Evolutionary conservation across 2,797 vertebrate genomes (phyloP).

Genomic region (Rhadinocentrus ornatus): DNA sequence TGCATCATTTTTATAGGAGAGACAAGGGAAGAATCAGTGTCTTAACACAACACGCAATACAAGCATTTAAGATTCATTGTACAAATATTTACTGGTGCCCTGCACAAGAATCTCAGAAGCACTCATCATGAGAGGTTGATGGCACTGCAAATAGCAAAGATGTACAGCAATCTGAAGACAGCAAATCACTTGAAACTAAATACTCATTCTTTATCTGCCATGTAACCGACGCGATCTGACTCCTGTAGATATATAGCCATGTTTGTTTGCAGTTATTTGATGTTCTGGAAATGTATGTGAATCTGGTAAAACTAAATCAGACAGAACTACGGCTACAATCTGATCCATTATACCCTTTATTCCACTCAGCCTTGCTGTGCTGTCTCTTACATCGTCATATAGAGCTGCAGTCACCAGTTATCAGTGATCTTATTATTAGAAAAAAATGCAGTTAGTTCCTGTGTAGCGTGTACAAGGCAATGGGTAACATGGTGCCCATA

Average conservation of each 20-base stretch:
- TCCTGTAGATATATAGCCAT: not conserved
- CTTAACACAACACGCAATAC: slow-evolving; percentile 37
- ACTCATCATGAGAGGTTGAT: slow-evolving; percentile 12
- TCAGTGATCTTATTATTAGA: slow-evolving; percentile 2
- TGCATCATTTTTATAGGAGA: slow-evolving; percentile 51
- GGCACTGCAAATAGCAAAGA: slow-evolving; percentile 20
- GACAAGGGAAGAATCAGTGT: slow-evolving; percentile 29
- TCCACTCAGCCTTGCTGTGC: too few relatives aligned
- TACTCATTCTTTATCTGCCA: slow-evolving; percentile 1
- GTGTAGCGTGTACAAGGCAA: not conserved
- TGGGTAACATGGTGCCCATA: slow-evolving; percentile 8
- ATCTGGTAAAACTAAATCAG: slow-evolving; percentile 12
- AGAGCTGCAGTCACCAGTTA: not conserved
- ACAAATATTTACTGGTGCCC: slow-evolving; percentile 4
- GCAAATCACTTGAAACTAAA: slow-evolving; percentile 16
- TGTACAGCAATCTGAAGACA: slow-evolving; percentile 3
- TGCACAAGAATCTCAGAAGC: slow-evolving; percentile 16
- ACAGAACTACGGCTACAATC: not conserved
- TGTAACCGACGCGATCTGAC: slow-evolving; percentile 2
- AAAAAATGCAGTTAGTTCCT: slow-evolving; percentile 12
- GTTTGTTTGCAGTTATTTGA: not conserved
- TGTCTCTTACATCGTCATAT: not conserved
- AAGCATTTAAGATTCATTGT: slow-evolving; percentile 43
- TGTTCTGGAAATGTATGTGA: slow-evolving; percentile 14
- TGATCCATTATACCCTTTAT: not conserved